These are phyloP conservation scores for Strigamia transsilvanica DNA, from an alignment of 2,888 invertebrate genomes.

Conservation along the genomic window DNA sequence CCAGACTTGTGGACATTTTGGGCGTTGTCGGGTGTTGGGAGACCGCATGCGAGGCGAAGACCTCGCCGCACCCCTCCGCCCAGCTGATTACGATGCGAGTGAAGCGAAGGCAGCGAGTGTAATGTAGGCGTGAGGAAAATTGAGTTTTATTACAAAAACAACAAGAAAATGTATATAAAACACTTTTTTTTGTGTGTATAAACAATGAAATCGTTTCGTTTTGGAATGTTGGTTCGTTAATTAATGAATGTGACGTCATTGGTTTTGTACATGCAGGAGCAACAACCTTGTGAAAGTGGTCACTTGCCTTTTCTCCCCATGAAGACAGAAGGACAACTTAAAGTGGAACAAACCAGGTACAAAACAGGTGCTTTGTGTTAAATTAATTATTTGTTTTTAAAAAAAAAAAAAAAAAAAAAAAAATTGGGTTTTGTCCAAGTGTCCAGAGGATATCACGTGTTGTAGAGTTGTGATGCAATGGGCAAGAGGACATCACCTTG, in stretches of 20 bases:
- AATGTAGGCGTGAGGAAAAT: neutral
- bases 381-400: too few species aligned
- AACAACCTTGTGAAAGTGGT: conserved; percentile 40
- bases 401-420: too few species aligned
- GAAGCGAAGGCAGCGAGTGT: neutral
- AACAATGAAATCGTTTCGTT: neutral
- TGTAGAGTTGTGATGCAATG: neutral
- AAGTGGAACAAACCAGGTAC: conserved; percentile 21
- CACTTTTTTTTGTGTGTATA: too few species aligned
- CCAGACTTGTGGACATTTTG: conserved; percentile 1
- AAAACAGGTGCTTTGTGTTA: neutral
- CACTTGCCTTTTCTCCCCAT: conserved; percentile 7
- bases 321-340: conserved; percentile 45
- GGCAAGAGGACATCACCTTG: conserved; percentile 28
- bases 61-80: conserved; percentile 45
- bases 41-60: conserved; percentile 44
- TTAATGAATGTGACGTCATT: conserved; percentile 32
- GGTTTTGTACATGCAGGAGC: conserved; percentile 2
- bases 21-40: conserved; percentile 32
- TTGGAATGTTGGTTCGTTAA: neutral
- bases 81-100: conserved; percentile 45
- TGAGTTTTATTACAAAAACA: neutral
- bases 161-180: neutral
- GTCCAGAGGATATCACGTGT: conserved; percentile 28
- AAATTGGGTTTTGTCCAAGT: conserved; percentile 14